Conservation (phyloP, 2,797 vertebrate genomes). For the Falco naumanni region DNA sequence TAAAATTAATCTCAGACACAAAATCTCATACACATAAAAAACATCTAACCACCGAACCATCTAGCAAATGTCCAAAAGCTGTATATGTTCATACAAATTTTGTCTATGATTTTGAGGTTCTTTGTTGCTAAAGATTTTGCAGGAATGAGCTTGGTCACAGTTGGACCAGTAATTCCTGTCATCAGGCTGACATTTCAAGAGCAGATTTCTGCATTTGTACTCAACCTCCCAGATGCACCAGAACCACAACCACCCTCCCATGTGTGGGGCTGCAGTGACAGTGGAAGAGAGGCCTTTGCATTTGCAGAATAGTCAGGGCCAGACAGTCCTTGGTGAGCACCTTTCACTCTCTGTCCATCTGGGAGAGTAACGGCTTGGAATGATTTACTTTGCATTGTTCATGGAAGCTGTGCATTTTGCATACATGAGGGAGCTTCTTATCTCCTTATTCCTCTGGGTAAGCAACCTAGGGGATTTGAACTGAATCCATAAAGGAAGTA, state of each 20-base stretch:
- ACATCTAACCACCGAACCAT: background rate
- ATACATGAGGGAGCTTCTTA: background rate
- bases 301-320: background rate
- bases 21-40: background rate
- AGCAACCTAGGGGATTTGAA: background rate
- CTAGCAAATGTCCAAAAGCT: background rate
- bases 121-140: background rate
- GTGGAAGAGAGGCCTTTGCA: background rate
- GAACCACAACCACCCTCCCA: rapidly evolving
- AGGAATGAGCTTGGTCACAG: background rate
- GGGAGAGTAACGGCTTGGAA: background rate
- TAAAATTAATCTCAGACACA: background rate
- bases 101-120: background rate
- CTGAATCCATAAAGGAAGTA: background rate
- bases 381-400: background rate
- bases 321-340: background rate
- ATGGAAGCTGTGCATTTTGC: background rate
- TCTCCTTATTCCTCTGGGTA: background rate
- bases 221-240: background rate
- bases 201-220: background rate
- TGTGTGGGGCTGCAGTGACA: too few relatives aligned
- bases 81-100: background rate
- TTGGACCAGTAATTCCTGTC: background rate
- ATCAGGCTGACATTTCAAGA: background rate
- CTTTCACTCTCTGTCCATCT: rapidly evolving